These are phyloP conservation scores for Dinothrombium tinctorium DNA, from an alignment of 1,140 invertebrate species.

Conservation along the genomic window DNA sequence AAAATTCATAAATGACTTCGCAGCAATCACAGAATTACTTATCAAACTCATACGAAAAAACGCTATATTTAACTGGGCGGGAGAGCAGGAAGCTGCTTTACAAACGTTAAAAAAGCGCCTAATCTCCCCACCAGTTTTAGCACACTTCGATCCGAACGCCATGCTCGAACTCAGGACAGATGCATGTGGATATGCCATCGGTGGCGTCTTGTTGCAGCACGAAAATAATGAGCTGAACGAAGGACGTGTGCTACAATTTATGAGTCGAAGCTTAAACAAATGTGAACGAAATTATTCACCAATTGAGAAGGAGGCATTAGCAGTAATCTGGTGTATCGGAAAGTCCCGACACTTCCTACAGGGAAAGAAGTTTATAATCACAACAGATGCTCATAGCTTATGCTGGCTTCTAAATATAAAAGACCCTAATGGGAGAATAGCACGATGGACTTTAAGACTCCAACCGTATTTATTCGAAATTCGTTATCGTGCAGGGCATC, in stretches of 20 bases:
- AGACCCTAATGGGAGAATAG: conserved; percentile 21
- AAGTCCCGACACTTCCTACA: conserved; percentile 26
- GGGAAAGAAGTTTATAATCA: conserved; percentile 24
- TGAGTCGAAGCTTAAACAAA: conserved; percentile 17
- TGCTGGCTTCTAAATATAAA: conserved; percentile 22
- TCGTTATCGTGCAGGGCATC: no score
- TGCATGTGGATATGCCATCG: conserved; percentile 17
- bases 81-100: not conserved
- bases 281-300: conserved; percentile 24
- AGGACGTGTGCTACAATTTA: conserved; percentile 19
- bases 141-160: not conserved
- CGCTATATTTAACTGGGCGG: not conserved
- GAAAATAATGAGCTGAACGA: not conserved
- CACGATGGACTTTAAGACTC: conserved; percentile 25
- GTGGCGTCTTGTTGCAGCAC: conserved; percentile 16
- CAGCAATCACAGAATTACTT: not conserved
- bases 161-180: conserved; percentile 17
- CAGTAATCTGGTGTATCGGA: conserved; percentile 24
- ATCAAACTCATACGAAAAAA: not conserved
- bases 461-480: no score
- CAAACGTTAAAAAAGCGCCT: not conserved
- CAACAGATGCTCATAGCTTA: conserved; percentile 27
- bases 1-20: not conserved
- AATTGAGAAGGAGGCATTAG: conserved; percentile 27
- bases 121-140: not conserved